phyloP scores from a whole-genome alignment of 2,888 invertebrate species.

The Anoplius nigerrimus region DNA sequence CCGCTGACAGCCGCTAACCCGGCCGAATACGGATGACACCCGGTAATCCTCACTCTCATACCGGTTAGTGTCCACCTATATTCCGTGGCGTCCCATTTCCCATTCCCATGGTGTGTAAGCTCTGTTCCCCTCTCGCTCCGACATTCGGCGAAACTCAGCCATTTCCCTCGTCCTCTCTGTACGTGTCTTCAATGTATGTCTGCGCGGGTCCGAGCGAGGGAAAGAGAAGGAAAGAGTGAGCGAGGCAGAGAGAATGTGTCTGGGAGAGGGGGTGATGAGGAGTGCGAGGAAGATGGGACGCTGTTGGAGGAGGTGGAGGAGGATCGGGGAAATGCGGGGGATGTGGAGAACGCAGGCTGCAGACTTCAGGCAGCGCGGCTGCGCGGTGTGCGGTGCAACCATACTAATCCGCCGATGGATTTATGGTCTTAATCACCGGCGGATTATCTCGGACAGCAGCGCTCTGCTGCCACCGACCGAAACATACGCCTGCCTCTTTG shows the following conservation, averaged over 20 bases:
- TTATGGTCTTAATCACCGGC: constrained; percentile 81
- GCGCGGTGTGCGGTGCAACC: constrained; percentile 67
- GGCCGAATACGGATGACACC: constrained; percentile 70
- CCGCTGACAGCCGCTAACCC: constrained; percentile 73
- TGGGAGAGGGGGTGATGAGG: constrained; percentile 17
- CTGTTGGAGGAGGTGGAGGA: constrained; percentile 13
- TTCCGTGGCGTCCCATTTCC: constrained; percentile 63
- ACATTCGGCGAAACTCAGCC: background rate
- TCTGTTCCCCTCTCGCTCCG: constrained; percentile 35
- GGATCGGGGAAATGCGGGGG: too few species aligned
- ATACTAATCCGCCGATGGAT: constrained; percentile 77
- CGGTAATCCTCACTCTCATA: constrained; percentile 73
- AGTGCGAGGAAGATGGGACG: constrained; percentile 21
- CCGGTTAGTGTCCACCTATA: constrained; percentile 69
- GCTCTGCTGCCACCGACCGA: constrained; percentile 69
- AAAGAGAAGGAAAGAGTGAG: constrained; percentile 30
- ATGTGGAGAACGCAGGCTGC: constrained; percentile 46
- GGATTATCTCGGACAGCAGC: constrained; percentile 78
- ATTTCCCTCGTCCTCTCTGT: too few species aligned
- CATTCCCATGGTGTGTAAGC: constrained; percentile 59
- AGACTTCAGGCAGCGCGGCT: constrained; percentile 48
- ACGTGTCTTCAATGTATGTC: constrained; percentile 33
- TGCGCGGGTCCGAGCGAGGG: constrained; percentile 17
- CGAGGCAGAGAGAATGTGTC: constrained; percentile 31
- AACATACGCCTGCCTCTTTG: constrained; percentile 74